Conservation (phyloP, 2,797 vertebrate species). For the Choloepus didactylus region DNA sequence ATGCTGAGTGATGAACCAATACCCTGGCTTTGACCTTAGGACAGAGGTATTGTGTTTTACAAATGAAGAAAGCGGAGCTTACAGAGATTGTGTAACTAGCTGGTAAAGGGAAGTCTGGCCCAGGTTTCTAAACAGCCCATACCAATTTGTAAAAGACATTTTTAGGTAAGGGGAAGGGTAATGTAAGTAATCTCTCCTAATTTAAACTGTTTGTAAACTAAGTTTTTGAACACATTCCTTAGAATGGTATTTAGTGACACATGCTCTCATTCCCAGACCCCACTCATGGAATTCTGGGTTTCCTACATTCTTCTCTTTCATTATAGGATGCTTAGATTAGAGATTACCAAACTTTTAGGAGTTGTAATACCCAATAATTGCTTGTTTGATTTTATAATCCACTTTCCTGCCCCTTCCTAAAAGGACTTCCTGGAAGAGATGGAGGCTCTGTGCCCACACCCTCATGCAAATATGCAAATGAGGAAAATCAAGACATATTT, state of each 20-base stretch:
- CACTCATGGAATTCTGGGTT: background rate
- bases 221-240: conserved; percentile 21
- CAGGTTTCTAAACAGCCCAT: background rate
- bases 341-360: background rate
- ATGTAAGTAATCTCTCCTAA: background rate
- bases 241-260: background rate
- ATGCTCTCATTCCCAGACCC: background rate
- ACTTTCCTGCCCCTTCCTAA: conserved; percentile 22
- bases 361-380: background rate
- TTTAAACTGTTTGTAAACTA: conserved; percentile 9
- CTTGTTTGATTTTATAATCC: conserved; percentile 42
- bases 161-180: background rate
- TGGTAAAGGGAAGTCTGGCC: background rate
- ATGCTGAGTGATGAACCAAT: background rate
- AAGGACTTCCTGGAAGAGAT: background rate
- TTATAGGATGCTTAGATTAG: background rate
- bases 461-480: background rate
- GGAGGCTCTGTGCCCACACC: background rate
- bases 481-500: background rate
- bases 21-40: background rate
- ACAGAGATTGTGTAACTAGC: background rate
- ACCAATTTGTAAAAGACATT: background rate
- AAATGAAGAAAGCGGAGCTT: background rate
- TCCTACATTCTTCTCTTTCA: conserved; percentile 29
- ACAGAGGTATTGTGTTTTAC: background rate